Percentiles rank a stretch among this genome's conserved stretches.
These are phyloP conservation scores for Oryzias woworae DNA, from an alignment of 2,113 vertebrate species.

Conservation along the genomic window DNA sequence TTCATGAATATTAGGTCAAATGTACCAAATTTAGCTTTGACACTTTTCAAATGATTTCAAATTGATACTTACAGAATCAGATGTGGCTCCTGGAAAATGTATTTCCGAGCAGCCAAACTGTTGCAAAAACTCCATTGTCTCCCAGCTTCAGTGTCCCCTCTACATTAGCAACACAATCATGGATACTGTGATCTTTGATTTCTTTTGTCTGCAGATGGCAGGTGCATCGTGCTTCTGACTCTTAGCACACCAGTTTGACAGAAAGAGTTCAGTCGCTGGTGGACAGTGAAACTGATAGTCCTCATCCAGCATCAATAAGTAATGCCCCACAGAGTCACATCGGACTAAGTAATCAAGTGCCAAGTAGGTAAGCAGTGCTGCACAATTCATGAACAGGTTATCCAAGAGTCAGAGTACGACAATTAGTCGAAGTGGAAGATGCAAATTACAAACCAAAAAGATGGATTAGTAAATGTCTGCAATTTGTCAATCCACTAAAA, in stretches of 20 bases:
- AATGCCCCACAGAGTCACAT: constrained; percentile 61
- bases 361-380: constrained; percentile 66
- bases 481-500: too few species aligned
- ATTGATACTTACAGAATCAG: constrained; percentile 64
- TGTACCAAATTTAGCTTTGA: constrained; percentile 1
- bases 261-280: constrained; percentile 51
- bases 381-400: constrained; percentile 76
- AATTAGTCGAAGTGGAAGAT: constrained; percentile 16
- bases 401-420: constrained; percentile 57
- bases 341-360: constrained; percentile 69
- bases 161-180: constrained; percentile 13
- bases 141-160: constrained; percentile 8
- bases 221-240: constrained; percentile 41
- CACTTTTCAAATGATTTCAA: constrained; percentile 19
- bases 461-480: not conserved
- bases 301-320: constrained; percentile 76
- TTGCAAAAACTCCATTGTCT: constrained; percentile 54
- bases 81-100: constrained; percentile 36
- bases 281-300: constrained; percentile 75
- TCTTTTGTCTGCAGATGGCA: constrained; percentile 44
- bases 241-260: constrained; percentile 25
- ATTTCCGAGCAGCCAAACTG: constrained; percentile 17
- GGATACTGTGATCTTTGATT: constrained; percentile 68
- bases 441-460: constrained; percentile 12
- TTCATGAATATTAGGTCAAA: not conserved